A percentile compares a stretch with the other conserved stretches of the same genome.
phyloP scores from a whole-genome alignment of 2,113 vertebrate genomes.

The Epinephelus moara region DNA sequence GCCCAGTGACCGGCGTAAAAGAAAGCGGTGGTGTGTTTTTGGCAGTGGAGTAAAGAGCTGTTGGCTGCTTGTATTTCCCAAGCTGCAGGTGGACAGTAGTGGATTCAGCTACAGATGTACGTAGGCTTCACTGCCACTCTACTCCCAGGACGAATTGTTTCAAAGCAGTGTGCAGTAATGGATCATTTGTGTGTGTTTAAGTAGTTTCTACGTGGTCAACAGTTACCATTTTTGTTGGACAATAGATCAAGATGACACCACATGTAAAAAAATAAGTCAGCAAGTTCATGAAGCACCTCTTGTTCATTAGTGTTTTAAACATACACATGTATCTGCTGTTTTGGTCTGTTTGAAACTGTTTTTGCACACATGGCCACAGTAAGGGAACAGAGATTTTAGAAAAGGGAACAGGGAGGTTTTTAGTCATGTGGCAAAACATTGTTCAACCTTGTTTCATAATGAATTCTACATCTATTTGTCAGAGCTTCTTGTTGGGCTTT shows the following conservation, averaged over 20 bases:
- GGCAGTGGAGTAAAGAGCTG: slow-evolving; percentile 42
- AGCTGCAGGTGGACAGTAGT: slow-evolving; percentile 50
- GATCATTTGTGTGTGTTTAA: neutral
- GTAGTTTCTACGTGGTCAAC: neutral
- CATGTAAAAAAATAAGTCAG: neutral
- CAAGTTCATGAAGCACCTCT: no score
- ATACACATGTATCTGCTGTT: neutral
- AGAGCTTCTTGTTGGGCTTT: neutral
- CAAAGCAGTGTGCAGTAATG: neutral
- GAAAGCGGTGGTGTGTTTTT: slow-evolving; percentile 49
- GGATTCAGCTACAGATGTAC: slow-evolving; percentile 40
- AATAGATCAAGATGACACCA: neutral
- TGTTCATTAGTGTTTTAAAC: neutral
- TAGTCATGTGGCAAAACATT: slow-evolving; percentile 19
- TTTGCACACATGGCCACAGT: neutral
- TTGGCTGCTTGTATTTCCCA: slow-evolving; percentile 53
- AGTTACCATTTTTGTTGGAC: neutral
- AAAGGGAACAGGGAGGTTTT: slow-evolving; percentile 48
- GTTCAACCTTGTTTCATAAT: slow-evolving; percentile 47
- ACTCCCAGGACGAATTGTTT: neutral
- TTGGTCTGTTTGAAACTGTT: neutral
- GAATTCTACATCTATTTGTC: slow-evolving; percentile 1
- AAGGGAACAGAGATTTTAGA: slow-evolving; percentile 60
- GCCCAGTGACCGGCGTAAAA: slow-evolving; percentile 56
- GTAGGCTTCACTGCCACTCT: slow-evolving; percentile 1